These are phyloP conservation scores for Nymphalis io DNA, from an alignment of 1,140 invertebrate genomes.

Conservation along the genomic window DNA sequence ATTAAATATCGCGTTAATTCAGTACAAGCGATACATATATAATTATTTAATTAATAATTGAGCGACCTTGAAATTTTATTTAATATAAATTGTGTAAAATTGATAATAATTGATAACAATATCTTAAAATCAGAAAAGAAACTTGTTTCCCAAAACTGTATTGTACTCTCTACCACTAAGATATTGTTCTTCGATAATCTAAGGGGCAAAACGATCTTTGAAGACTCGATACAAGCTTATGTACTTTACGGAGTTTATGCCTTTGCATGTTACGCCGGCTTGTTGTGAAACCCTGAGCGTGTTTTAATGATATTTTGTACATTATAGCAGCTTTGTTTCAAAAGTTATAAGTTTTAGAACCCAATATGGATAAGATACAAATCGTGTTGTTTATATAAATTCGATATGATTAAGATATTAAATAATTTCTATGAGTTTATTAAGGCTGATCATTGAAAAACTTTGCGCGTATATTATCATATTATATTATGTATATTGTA, in stretches of 20 bases:
- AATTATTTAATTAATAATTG: too few species aligned
- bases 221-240: constrained; percentile 6
- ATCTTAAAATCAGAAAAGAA: too few species aligned
- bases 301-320: constrained; percentile 13
- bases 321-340: background rate
- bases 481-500: too few species aligned
- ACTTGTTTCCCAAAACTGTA: too few species aligned
- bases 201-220: constrained; percentile 14
- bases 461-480: too few species aligned
- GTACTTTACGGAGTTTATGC: background rate
- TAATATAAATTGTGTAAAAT: too few species aligned
- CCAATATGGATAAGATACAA: background rate
- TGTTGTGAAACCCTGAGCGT: background rate
- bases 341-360: background rate
- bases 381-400: background rate
- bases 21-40: too few species aligned
- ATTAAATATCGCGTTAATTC: too few species aligned
- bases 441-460: too few species aligned
- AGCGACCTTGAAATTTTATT: too few species aligned
- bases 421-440: background rate
- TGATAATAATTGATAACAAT: too few species aligned
- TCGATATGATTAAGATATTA: background rate
- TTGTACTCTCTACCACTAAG: background rate
- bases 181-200: background rate
- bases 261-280: constrained; percentile 14